Base-by-base conservation (phyloP, 2,113 vertebrate species). In the Panthera leo region DNA sequence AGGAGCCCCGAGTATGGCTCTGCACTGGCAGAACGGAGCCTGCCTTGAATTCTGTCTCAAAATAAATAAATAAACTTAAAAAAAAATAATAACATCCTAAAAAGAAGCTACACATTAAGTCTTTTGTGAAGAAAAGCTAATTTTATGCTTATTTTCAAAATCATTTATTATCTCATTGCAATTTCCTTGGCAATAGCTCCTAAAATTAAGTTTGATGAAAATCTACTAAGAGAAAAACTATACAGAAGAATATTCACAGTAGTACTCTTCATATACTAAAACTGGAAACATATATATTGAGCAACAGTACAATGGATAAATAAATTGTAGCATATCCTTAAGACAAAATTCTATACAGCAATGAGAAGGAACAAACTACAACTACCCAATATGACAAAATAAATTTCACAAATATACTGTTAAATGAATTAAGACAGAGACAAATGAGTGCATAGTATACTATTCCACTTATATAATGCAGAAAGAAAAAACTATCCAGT, bases 61-160 rank as follows among this genome's bases (percentile, higher is more conserved):
- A 61, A 61, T 61, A 61, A 61, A 58, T 18, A 58, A 58, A 61
- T 61, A 23, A 61, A 61, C 58, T 61, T 61, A 21, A 76, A 70
- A 70, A 68, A n/a, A n/a, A 70, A 19, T 45, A 45, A 45, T 7
- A 42, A 75, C 23, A 42, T 27, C 23, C 27, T 39, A 39, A 14
- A 75, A 75, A 70, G 21, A 75, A 75, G 39, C 25, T 14, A 76
- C 39, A 45, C 39, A 45, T 25, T 25, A 73, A 58, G 45, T 48
- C 65, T 89, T 93, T 36, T 34, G 7, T 68, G 83, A 76, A 68
- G 25, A 78, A 87, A 96, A 93, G 31, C 19, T 61, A 78, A 93
- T 58, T 68, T 96, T 36, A 76, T 75, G 68, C 53, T 67, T 84
- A 93, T 89, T 89, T 70, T 76, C 55, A 82, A 14, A 83, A 93